Evolutionary conservation across 2,113 vertebrate genomes (phyloP), one percentile per base, ranked within the genome.

Genomic region (Semnopithecus entellus): DNA sequence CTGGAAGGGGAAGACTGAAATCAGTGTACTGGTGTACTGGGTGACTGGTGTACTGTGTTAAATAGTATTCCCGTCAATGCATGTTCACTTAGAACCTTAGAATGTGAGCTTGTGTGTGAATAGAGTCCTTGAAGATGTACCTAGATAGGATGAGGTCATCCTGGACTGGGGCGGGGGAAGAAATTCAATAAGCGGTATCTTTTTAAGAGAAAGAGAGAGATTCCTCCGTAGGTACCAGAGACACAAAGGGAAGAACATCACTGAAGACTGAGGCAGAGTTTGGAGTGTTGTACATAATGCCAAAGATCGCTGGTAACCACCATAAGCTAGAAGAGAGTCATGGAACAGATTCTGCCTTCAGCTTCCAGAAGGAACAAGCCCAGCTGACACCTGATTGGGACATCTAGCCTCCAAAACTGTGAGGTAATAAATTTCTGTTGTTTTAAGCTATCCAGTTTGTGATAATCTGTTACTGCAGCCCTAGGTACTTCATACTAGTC

Each of bases 61-160:
- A 32, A 45, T 4, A 48, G 25, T 23, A 43, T 22, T 2, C 8
- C 11, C 9, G 18, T 72, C 88, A 72, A 61, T 35, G 5, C 6
- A 23, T 4, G 1, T 32, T 8, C 1, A 16, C 13, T 14, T 2
- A 22, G n/a, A 73, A n/a, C 2, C 23, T 76, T 73, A 27, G 18
- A 45, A 38, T 32, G 30, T 32, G 23, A 57, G 35, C 18, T 59
- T 45, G 4, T n/a, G 86, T 81, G 32, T 17, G 90, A 92, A 82
- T 32, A 50, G 38, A 5, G 6, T 48, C 84, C 38, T 75, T 89
- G 22, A 3, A 86, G 11, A 75, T 8, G 52, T 20, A 20, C 17
- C 52, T 55, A 55, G 52, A 20, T 8, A 55, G 52, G 52, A 20
- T 55, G 52, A 55, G 52, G 52, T 7, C 52, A 20, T 55, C 52